Conservation (phyloP, 2,797 vertebrate species). For the Trematocara caparti region DNA sequence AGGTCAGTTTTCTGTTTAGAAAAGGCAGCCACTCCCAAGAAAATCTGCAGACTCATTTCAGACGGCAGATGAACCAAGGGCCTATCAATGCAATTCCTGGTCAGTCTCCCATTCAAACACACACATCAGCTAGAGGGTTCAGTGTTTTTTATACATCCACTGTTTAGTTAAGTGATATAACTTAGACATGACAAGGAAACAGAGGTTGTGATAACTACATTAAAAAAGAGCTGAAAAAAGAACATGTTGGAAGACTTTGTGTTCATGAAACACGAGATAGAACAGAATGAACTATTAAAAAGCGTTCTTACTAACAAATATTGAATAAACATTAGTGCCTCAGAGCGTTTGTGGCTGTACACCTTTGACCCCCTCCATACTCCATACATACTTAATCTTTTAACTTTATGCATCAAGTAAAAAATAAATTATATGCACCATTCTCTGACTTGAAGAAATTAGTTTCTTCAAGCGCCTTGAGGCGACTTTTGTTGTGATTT, state of each 20-base stretch:
- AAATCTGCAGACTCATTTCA: neutral
- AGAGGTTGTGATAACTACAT: rapidly evolving
- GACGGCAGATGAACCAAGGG: rapidly evolving
- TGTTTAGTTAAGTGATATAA: rapidly evolving
- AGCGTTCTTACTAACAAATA: rapidly evolving
- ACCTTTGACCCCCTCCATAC: neutral
- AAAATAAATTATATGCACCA: too few species aligned
- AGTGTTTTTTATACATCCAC: neutral
- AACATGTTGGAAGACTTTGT: neutral
- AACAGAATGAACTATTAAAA: neutral
- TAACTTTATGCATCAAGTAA: too few species aligned
- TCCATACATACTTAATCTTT: too few species aligned
- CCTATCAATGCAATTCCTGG: neutral
- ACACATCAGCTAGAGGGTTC: neutral
- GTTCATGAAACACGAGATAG: neutral
- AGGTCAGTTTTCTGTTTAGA: neutral
- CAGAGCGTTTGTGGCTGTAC: neutral
- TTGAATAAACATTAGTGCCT: neutral
- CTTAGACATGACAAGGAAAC: neutral
- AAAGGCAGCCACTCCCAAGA: rapidly evolving
- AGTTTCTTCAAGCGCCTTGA: too few species aligned
- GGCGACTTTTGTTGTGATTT: too few species aligned
- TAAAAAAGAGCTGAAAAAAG: neutral
- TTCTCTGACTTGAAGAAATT: too few species aligned
- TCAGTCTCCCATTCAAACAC: neutral